These are phyloP conservation scores for Falco biarmicus DNA, from an alignment of 2,797 vertebrate genomes.

Conservation along the genomic window DNA sequence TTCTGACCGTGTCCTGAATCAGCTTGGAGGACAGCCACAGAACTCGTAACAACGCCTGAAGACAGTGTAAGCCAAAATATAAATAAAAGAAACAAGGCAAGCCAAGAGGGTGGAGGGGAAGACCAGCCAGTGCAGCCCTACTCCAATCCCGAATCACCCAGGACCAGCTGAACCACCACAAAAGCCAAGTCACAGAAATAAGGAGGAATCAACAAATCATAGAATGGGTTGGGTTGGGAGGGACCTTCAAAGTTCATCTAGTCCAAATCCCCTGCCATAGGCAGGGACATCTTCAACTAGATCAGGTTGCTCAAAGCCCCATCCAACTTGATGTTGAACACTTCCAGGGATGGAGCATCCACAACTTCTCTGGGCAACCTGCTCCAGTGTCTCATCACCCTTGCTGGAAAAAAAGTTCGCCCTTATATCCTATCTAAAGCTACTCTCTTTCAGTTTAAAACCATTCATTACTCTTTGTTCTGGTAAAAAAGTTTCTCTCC, in stretches of 20 bases:
- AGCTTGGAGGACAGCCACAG: neutral
- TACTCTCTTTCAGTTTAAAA: neutral
- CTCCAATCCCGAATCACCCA: neutral
- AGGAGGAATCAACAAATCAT: neutral
- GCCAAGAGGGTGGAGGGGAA: neutral
- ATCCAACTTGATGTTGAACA: too few relatives aligned
- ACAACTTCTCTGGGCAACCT: neutral
- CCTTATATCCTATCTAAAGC: neutral
- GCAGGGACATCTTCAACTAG: too few relatives aligned
- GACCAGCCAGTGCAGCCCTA: neutral
- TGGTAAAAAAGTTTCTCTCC: neutral
- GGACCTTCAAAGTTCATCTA: too few relatives aligned
- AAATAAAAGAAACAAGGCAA: neutral
- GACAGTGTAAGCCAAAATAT: neutral
- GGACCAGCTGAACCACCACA: neutral
- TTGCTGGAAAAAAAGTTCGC: rapidly evolving
- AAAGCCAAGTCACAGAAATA: neutral
- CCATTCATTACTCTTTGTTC: too few relatives aligned
- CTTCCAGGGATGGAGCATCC: too few relatives aligned
- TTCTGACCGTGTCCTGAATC: neutral
- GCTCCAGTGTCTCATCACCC: neutral
- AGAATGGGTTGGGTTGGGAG: too few relatives aligned
- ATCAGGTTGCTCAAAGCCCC: too few relatives aligned
- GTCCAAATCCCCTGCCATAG: too few relatives aligned
- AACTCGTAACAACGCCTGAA: neutral